These are phyloP conservation scores for Bufotes viridis DNA, from an alignment of 2,797 vertebrate species.

Conservation along the genomic window DNA sequence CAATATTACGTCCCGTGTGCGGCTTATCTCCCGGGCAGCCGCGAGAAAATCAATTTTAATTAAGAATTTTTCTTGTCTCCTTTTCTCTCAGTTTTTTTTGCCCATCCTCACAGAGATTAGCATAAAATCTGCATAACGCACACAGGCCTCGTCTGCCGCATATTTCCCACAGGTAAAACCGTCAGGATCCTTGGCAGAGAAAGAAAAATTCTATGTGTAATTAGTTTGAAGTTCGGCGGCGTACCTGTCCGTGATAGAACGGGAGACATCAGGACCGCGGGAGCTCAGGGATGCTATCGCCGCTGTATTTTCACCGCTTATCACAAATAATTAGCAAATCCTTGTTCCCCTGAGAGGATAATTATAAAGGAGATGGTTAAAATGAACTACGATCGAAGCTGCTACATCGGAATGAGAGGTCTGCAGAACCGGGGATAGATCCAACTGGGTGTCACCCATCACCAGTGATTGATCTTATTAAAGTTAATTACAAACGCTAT, in stretches of 20 bases:
- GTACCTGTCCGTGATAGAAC: conserved; percentile 14
- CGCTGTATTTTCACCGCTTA: conserved; percentile 6
- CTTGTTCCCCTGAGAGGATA: neutral
- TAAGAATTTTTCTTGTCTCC: conserved; percentile 43
- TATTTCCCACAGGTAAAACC: conserved; percentile 51
- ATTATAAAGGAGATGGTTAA: conserved; percentile 1
- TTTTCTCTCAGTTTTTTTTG: neutral
- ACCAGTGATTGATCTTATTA: neutral
- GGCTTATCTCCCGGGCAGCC: conserved; percentile 38
- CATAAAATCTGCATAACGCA: conserved; percentile 39
- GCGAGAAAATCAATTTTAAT: conserved; percentile 53
- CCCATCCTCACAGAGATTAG: conserved; percentile 13
- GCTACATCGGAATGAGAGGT: neutral
- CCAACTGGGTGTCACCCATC: neutral
- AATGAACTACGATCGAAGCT: conserved; percentile 22
- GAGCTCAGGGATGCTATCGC: neutral
- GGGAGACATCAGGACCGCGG: neutral
- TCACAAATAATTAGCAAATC: conserved; percentile 32
- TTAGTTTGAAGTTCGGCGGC: conserved; percentile 32
- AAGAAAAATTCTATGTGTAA: conserved; percentile 39
- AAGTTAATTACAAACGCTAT: conserved; percentile 12
- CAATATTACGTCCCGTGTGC: conserved; percentile 8
- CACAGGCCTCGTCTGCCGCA: neutral
- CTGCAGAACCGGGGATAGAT: neutral
- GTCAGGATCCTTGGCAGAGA: conserved; percentile 20